Evolutionary conservation across 2,888 invertebrate genomes (phyloP).

Genomic region (Drosophila fungiperda): DNA sequence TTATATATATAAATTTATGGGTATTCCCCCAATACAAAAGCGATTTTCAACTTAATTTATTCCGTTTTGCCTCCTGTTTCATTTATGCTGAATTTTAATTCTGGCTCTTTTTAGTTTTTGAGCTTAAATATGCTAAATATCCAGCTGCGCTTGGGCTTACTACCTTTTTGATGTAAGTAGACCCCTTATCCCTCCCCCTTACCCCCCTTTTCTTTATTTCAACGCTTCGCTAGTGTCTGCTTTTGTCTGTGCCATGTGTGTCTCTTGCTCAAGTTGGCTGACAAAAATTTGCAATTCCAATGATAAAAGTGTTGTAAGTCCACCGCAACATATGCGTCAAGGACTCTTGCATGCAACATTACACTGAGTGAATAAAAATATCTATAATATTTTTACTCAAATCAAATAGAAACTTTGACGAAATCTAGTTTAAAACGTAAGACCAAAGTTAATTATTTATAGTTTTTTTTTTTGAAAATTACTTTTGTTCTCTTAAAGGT

Average conservation of each 20-base stretch:
- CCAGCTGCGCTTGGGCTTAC: constrained; percentile 48
- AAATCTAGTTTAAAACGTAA: background rate
- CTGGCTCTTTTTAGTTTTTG: constrained; percentile 61
- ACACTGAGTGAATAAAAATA: constrained; percentile 11
- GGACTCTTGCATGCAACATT: constrained; percentile 17
- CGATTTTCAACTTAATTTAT: constrained; percentile 73
- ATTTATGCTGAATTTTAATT: constrained; percentile 66
- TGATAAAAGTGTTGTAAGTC: constrained; percentile 71
- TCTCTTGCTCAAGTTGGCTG: constrained; percentile 42
- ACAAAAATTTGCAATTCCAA: constrained; percentile 70
- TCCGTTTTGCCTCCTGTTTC: constrained; percentile 51
- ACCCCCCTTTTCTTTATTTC: background rate
- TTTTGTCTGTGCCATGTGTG: constrained; percentile 41
- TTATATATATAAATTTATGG: constrained; percentile 11
- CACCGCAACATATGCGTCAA: constrained; percentile 38
- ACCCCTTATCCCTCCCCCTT: background rate
- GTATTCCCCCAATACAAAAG: constrained; percentile 58
- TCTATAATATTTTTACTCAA: background rate
- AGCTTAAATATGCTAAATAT: constrained; percentile 69
- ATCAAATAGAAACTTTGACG: background rate
- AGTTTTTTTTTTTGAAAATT: background rate
- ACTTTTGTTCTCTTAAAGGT: background rate
- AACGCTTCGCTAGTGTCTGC: constrained; percentile 1
- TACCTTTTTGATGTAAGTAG: constrained; percentile 56
- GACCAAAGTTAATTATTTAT: background rate